phyloP scores from a whole-genome alignment of 2,113 vertebrate species.

The Fregetta grallaria region DNA sequence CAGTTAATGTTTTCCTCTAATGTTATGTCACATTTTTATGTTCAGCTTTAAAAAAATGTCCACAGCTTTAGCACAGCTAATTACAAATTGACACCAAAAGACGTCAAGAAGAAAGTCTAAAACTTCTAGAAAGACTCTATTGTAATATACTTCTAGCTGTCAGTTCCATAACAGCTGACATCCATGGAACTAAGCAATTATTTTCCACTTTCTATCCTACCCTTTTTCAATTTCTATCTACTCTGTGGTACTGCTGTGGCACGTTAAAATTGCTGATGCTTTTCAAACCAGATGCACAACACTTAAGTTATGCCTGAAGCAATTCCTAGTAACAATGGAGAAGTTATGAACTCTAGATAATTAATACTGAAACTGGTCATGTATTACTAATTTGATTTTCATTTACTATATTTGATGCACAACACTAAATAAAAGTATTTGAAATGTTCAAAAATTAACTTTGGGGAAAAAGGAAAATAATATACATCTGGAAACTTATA shows the following conservation, averaged over 20 bases:
- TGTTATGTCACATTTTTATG: background rate
- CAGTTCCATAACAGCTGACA: background rate
- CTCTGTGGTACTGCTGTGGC: background rate
- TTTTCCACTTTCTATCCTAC: background rate
- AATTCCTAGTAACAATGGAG: background rate
- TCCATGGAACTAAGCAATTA: background rate
- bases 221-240: background rate
- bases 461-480: background rate
- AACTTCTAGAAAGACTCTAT: background rate
- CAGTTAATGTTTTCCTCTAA: background rate
- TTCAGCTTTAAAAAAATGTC: background rate
- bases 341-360: background rate
- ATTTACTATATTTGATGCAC: background rate
- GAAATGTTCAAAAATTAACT: background rate
- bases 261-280: background rate
- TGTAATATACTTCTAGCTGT: background rate
- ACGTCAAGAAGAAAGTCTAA: background rate
- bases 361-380: background rate
- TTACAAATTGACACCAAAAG: background rate
- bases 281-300: background rate
- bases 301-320: background rate
- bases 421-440: background rate
- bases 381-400: background rate
- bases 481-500: background rate
- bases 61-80: background rate